Evolutionary conservation across 2,888 invertebrate species (phyloP), one percentile per base, ranked within the genome.

Genomic region (Meta bourneti): DNA sequence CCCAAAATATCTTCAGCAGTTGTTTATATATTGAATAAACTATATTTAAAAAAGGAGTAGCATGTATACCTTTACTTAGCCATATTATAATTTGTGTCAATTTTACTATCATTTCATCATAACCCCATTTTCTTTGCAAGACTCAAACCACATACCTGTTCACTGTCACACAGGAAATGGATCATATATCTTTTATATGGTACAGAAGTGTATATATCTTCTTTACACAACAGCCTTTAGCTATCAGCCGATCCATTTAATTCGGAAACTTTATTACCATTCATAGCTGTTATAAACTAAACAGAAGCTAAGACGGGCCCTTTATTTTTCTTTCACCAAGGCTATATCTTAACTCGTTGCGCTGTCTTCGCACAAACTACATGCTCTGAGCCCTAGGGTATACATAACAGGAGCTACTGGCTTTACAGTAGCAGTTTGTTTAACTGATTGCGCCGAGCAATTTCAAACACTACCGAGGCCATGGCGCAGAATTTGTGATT

Each of bases 341-440:
- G n/a, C 70, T 75, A 51, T 34, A 75, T 75, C 79, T 89, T 51
- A 75, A 48, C 81, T 75, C 49, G 34, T 34, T 34, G 34, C 34
- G 34, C 34, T 34, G 34, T 34, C 34, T 34, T 34, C 34, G 34
- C 48, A 9, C 20, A 9, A 61, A 48, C 70, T 34, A 79, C 52
- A 69, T 69, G 51, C 71, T n/a, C 8, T 51, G 51, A 11, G 51
- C 81, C 81, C 75, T 11, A 51, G 75, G 88, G 88, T 75, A 75
- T 89, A 75, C 75, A 89, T 81, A 81, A 77, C 81, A 74, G 74
- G 69, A 75, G 69, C 88, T 81, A 52, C 84, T 84, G 71, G 51
- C 89, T 84, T 84, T 71, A 90, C 89, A 90, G 83, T 79, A 90
- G 61, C 89, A 90, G 89, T 90, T 90, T 90, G 84, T 90, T 90